Evolutionary conservation across 2,113 vertebrate genomes (phyloP).

Genomic region (Solea solea): DNA sequence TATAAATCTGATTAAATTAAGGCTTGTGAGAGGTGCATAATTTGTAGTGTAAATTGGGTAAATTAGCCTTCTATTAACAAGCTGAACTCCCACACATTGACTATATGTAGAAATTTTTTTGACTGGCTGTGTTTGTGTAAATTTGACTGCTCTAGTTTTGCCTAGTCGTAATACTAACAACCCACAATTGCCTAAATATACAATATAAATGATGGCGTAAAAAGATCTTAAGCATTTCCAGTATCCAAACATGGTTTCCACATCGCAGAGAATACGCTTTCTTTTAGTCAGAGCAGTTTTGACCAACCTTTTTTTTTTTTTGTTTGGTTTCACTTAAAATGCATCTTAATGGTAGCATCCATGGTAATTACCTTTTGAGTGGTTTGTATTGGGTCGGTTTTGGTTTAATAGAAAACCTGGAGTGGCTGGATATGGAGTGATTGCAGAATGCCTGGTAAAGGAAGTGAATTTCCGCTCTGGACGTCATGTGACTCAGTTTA

Average conservation of each 20-base stretch:
- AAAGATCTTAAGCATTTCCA: not conserved
- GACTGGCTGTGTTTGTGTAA: not conserved
- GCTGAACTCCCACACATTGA: not conserved
- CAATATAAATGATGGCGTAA: too few species aligned
- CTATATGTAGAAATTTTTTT: not conserved
- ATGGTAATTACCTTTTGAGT: constrained; percentile 23
- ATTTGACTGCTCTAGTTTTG: too few species aligned
- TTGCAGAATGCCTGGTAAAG: not conserved
- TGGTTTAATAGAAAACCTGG: constrained; percentile 30
- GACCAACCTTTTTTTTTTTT: not conserved
- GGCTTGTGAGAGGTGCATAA: not conserved
- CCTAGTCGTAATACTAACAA: too few species aligned
- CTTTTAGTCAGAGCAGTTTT: not conserved
- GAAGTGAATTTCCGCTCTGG: not conserved
- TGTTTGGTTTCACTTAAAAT: constrained; percentile 12
- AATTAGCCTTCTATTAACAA: not conserved
- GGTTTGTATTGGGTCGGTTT: constrained; percentile 35
- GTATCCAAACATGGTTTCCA: not conserved
- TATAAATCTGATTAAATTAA: not conserved
- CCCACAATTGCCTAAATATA: too few species aligned
- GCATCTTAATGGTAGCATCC: constrained; percentile 25
- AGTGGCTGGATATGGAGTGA: constrained; percentile 7
- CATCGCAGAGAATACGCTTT: not conserved
- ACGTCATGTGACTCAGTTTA: too few species aligned
- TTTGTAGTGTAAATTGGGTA: not conserved